These are phyloP conservation scores for Melipona bicolor DNA, from an alignment of 2,888 invertebrate genomes.

Conservation along the genomic window DNA sequence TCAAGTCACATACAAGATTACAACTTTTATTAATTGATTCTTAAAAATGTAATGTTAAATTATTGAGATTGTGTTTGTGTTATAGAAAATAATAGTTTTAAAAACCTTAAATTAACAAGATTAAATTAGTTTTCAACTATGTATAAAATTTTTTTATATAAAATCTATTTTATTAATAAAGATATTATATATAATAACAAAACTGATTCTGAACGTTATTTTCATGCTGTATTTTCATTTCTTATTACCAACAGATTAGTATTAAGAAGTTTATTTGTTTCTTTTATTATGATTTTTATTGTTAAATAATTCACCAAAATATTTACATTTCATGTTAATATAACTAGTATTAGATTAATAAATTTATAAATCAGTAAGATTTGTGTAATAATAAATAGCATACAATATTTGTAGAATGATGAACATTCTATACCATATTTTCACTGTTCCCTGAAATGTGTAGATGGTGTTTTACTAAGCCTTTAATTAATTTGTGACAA, in stretches of 20 bases:
- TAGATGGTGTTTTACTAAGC: constrained; percentile 79
- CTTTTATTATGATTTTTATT: background rate
- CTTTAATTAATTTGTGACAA: constrained; percentile 79
- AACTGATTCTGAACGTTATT: background rate
- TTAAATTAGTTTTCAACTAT: background rate
- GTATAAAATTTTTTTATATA: background rate
- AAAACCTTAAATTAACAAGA: background rate
- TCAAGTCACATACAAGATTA: background rate
- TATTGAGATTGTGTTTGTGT: background rate
- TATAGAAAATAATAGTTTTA: background rate
- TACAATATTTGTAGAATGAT: constrained; percentile 22
- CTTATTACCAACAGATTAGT: constrained; percentile 13
- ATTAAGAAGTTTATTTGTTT: background rate
- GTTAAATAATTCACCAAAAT: constrained; percentile 1
- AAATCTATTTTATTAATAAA: background rate
- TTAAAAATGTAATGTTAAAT: background rate
- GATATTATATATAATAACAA: constrained; percentile 4
- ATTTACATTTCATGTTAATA: constrained; percentile 20
- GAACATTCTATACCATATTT: constrained; percentile 76
- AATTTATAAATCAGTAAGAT: constrained; percentile 18
- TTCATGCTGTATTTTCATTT: constrained; percentile 2
- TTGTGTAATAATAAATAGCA: constrained; percentile 22
- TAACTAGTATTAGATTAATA: constrained; percentile 20
- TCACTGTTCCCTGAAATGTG: constrained; percentile 78
- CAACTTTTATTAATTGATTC: background rate